Conservation (phyloP, 2,113 vertebrate genomes). For the Hippoglossus stenolepis region DNA sequence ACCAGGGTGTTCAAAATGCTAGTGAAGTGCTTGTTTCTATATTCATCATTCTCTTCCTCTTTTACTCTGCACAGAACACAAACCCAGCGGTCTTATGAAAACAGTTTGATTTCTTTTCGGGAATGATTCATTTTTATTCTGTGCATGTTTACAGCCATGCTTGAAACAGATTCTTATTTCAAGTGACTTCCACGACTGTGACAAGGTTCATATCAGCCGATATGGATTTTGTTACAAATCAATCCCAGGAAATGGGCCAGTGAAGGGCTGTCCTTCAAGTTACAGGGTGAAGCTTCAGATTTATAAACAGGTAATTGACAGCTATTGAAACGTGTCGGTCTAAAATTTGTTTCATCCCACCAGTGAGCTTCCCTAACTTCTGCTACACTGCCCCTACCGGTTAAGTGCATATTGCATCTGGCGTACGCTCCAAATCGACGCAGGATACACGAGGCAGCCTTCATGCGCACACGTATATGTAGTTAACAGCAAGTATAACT, state of each 20-base stretch:
- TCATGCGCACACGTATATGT: too few relatives aligned
- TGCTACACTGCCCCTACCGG: too few relatives aligned
- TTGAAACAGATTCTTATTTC: constrained; percentile 33
- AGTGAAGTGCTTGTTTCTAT: constrained; percentile 50
- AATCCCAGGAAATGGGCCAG: constrained; percentile 30
- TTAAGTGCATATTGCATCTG: too few relatives aligned
- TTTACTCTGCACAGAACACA: constrained; percentile 24
- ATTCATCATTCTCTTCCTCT: constrained; percentile 8
- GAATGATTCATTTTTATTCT: neutral
- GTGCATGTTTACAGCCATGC: neutral
- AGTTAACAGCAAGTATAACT: too few relatives aligned
- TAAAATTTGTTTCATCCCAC: neutral
- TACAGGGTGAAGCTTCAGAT: neutral
- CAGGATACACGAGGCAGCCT: too few relatives aligned
- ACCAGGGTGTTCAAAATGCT: constrained; percentile 42
- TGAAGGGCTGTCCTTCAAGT: constrained; percentile 7
- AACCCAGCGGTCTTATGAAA: neutral
- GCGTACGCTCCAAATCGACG: too few relatives aligned
- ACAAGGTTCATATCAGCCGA: constrained; percentile 12
- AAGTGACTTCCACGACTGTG: neutral
- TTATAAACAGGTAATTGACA: neutral
- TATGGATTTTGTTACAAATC: constrained; percentile 41
- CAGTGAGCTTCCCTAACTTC: too few relatives aligned
- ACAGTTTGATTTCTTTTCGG: neutral
- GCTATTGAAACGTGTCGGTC: neutral